These are phyloP conservation scores for Pherbina coryleti DNA, from an alignment of 2,888 invertebrate species.

Conservation along the genomic window DNA sequence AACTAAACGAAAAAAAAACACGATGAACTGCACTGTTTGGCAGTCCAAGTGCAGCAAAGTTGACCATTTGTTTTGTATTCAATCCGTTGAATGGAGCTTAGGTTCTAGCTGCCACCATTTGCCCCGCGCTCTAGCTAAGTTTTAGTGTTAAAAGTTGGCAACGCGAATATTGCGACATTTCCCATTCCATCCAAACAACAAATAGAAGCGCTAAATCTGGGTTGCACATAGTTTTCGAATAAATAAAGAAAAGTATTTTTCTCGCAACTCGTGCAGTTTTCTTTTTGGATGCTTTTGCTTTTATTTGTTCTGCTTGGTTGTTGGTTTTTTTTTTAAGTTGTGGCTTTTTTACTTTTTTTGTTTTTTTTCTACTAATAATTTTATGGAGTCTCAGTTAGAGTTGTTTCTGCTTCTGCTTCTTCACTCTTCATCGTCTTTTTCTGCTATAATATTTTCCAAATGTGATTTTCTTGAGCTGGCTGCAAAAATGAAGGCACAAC, in stretches of 20 bases:
- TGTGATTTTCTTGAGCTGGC: constrained; percentile 37
- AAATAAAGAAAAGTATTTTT: constrained; percentile 28
- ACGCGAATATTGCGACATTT: constrained; percentile 10
- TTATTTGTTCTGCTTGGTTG: constrained; percentile 20
- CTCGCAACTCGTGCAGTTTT: neutral
- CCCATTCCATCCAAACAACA: neutral
- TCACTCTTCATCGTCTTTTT: constrained; percentile 16
- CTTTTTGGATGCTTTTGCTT: neutral
- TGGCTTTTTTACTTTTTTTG: too few relatives aligned
- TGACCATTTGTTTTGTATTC: constrained; percentile 22
- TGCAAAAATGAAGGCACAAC: constrained; percentile 33
- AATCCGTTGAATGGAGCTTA: neutral
- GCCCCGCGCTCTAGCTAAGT: neutral
- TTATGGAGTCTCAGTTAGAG: constrained; percentile 20
- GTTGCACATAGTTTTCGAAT: constrained; percentile 36
- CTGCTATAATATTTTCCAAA: constrained; percentile 35
- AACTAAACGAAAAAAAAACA: constrained; percentile 1
- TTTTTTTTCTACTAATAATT: constrained; percentile 37
- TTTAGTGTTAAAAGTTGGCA: constrained; percentile 34
- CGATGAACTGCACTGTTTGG: constrained; percentile 28
- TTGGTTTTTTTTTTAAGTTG: constrained; percentile 33
- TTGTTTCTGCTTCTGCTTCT: neutral
- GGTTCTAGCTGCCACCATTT: neutral
- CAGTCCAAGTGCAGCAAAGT: constrained; percentile 3
- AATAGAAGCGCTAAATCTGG: neutral